Conservation (phyloP, 2,113 vertebrate species). For the Fregetta grallaria region DNA sequence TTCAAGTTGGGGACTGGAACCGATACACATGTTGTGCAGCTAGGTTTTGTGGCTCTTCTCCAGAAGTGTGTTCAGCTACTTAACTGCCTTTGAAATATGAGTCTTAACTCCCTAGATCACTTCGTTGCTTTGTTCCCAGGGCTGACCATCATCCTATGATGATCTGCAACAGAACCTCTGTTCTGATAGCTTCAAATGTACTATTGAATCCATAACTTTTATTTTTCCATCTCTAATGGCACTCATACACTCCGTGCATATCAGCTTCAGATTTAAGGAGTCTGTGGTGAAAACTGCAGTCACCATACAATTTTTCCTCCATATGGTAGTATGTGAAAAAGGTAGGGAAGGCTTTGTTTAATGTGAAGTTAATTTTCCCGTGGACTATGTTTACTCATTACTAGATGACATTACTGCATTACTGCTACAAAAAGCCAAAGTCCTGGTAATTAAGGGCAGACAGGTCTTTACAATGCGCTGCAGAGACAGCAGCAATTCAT, state of each 20-base stretch:
- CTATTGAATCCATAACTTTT: background rate
- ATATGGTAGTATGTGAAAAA: background rate
- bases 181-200: background rate
- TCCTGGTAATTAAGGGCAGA: constrained; percentile 47
- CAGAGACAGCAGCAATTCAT: constrained; percentile 54
- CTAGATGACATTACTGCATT: constrained; percentile 8
- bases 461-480: background rate
- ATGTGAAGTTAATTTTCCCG: constrained; percentile 34
- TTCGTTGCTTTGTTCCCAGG: background rate
- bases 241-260: background rate
- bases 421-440: background rate
- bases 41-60: background rate
- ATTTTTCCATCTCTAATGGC: background rate
- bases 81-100: background rate
- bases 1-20: background rate
- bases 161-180: background rate
- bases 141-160: background rate
- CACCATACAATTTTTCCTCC: background rate
- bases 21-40: background rate
- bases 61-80: background rate
- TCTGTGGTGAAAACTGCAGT: background rate
- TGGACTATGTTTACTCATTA: background rate
- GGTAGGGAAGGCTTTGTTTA: background rate
- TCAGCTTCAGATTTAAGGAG: background rate
- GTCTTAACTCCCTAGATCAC: background rate